Evolutionary conservation across 2,797 vertebrate genomes (phyloP), one percentile per base, ranked within the genome.

Genomic region (Premnoplex brunnescens): DNA sequence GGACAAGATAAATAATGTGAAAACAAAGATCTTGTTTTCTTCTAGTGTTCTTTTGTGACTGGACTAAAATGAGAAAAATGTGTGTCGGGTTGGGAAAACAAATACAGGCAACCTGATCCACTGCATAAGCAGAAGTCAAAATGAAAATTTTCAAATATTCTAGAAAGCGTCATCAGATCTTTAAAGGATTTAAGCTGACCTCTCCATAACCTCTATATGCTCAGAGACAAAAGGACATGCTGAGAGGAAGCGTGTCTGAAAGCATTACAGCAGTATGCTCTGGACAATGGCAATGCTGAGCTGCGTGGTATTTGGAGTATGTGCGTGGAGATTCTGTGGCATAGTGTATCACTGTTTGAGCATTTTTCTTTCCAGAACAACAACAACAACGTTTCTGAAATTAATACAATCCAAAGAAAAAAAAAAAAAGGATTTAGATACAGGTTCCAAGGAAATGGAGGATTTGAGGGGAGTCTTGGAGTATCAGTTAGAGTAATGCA

Each of bases 171-270:
- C 83, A 58, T 95, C 60, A 88, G 27, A 76, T 94, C 63, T 94
- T 93, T 82, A 95, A 89, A 95, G 54, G 86, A 91, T 97, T 96
- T 94, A 89, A 81, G 7, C 19, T 92, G 91, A 94, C 88, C 94
- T 96, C 80, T 82, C 48, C 46, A 3, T 97, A 89, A 94, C 88
- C 92, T 92, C 58, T 39, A 0, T 89, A 34, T 55, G 46, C 39
- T 52, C 59, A 27, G 67, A 95, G 75, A 94, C 81, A 93, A 91
- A 91, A 89, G 76, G 88, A 75, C 89, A 37, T 62, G 59, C 71
- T 1, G 51, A 52, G 71, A 89, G 84, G 71, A 94, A 93, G 66
- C 37, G 1, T 73, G 82, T 93, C 95, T 89, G 89, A 94, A 81
- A 96, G 87, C 80, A 88, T 93, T 93, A 67, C 37, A 91, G 81